Conservation (phyloP, 2,888 invertebrate genomes). For the Latrodectus elegans region DNA sequence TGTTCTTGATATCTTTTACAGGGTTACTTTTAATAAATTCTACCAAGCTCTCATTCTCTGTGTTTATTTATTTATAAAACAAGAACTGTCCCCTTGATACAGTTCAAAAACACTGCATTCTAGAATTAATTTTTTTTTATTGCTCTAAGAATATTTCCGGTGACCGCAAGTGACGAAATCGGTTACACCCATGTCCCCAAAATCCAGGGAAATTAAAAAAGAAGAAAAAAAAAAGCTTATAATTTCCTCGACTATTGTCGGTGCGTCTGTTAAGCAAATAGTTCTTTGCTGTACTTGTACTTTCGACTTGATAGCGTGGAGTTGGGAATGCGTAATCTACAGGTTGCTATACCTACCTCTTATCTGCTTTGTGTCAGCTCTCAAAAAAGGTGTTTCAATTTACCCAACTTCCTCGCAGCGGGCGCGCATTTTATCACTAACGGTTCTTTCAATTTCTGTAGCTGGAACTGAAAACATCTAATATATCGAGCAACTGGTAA, state of each 20-base stretch:
- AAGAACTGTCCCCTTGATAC: no score
- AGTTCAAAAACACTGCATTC: no score
- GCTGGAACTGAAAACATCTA: constrained; percentile 39
- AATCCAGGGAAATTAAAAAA: constrained; percentile 11
- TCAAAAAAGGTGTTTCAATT: constrained; percentile 49
- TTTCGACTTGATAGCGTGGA: constrained; percentile 53
- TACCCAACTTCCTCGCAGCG: constrained; percentile 41
- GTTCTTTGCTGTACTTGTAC: constrained; percentile 55
- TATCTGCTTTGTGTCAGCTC: constrained; percentile 38
- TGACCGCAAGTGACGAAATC: background rate
- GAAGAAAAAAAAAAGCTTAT: constrained; percentile 4
- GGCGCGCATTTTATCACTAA: constrained; percentile 47
- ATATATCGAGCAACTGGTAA: constrained; percentile 17
- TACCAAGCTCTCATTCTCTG: no score
- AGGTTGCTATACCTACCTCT: constrained; percentile 43
- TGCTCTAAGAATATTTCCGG: background rate
- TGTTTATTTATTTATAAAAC: no score
- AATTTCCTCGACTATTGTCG: constrained; percentile 28
- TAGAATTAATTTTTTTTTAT: no score
- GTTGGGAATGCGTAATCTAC: constrained; percentile 43
- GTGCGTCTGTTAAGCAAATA: constrained; percentile 40
- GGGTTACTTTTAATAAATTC: no score
- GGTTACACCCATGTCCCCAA: constrained; percentile 21
- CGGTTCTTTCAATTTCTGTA: constrained; percentile 44
- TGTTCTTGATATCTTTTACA: no score